Conservation (phyloP, 1,140 invertebrate genomes). For the Drosophila tani region DNA sequence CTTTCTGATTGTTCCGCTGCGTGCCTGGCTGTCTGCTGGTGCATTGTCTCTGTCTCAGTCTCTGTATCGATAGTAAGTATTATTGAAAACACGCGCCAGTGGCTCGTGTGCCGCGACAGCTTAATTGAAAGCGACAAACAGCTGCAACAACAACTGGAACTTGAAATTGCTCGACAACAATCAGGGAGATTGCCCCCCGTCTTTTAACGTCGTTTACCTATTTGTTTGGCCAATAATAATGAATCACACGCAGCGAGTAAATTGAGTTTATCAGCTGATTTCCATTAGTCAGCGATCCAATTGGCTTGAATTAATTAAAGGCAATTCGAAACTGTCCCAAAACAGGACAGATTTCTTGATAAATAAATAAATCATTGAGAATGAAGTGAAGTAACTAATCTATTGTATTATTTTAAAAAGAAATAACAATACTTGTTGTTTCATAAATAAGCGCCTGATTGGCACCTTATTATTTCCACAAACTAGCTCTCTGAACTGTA, state of each 20-base stretch:
- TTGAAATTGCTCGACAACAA: constrained; percentile 58
- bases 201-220: constrained; percentile 45
- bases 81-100: constrained; percentile 72
- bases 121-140: constrained; percentile 55
- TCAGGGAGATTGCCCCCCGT: constrained; percentile 25
- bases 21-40: constrained; percentile 51
- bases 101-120: constrained; percentile 15
- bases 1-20: constrained; percentile 35
- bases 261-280: constrained; percentile 63
- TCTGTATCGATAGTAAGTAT: constrained; percentile 30
- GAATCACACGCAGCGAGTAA: constrained; percentile 53
- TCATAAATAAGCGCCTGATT: neutral
- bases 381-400: neutral
- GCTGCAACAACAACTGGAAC: constrained; percentile 54
- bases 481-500: neutral
- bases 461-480: neutral
- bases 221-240: constrained; percentile 63
- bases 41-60: neutral
- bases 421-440: neutral
- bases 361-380: constrained; percentile 15
- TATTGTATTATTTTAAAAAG: neutral
- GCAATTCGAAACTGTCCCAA: neutral
- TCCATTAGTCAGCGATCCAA: constrained; percentile 38
- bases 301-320: constrained; percentile 35
- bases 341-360: constrained; percentile 2